Evolutionary conservation across 2,888 invertebrate species (phyloP), one percentile per base, ranked within the genome.

Genomic region (Tricholauxania praeusta): DNA sequence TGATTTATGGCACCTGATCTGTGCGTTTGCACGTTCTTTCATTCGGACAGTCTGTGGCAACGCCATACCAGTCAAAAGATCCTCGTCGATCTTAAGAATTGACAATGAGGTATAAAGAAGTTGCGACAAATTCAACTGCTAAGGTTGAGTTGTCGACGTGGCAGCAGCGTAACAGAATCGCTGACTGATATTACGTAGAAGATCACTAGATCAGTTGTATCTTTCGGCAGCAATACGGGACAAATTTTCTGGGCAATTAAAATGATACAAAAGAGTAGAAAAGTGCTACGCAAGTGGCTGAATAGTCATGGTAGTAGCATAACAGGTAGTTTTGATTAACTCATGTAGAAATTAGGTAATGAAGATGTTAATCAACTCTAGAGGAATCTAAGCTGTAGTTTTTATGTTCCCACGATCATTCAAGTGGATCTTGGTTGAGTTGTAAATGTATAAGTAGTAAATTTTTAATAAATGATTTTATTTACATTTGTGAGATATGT

Each of bases 181-280:
- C 8, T 28, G 10, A 51, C 22, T 17, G 48, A 22, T n/a, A 64
- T 49, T 47, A 64, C 51, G 14, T 64, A 22, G 28, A 39, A 39
- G 39, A 39, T 17, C 19, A 64, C 53, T 47, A 4, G 8, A 3
- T 52, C 28, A 28, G 14, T 65, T 8, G 32, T 32, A 39, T 39
- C 39, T 39, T n/a, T 32, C 53, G 39, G 10, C 39, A 28, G 28
- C 32, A 19, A 68, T n/a, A 19, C 47, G 69, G 62, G 52, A 69
- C 69, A 69, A 69, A 62, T 69, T 69, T 69, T 62, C 69, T 52
- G 62, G 62, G 69, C 69, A 69, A 62, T 69, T 69, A 69, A 69
- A 69, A 69, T 32, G 15, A 32, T 12, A 59, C 59, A 69, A 62
- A 60, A 60, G 69, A 32, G 14, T 59, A 57, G 28, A 39, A 39